A percentile compares a stretch with the other conserved stretches of the same genome.
phyloP scores from a whole-genome alignment of 37 sponge, comb jelly and placozoan species.

The Tethya wilhelma region DNA sequence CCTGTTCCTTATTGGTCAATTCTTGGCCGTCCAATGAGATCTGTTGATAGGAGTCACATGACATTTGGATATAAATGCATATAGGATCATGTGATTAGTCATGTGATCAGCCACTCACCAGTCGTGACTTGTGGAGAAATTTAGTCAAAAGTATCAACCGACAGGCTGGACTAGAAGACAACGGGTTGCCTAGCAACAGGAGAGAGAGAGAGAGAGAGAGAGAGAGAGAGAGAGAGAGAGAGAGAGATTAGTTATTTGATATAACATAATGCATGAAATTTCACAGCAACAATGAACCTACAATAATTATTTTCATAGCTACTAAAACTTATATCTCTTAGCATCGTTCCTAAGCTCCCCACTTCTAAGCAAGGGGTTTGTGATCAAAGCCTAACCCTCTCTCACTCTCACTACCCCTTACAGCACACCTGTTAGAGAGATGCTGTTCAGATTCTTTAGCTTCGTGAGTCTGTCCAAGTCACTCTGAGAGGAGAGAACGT shows the following conservation, averaged over 20 bases:
- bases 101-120: slow-evolving; percentile 15
- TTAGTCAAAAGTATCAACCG: slow-evolving; percentile 40
- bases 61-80: not conserved
- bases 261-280: too few species aligned
- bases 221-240: not conserved
- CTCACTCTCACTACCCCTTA: not conserved
- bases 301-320: not conserved
- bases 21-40: slow-evolving; percentile 47
- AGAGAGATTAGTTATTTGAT: not conserved
- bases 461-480: slow-evolving; percentile 35
- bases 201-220: not conserved
- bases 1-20: slow-evolving; percentile 43
- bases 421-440: slow-evolving; percentile 45
- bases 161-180: slow-evolving; percentile 10
- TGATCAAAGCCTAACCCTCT: not conserved
- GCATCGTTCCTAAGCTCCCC: too few species aligned
- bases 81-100: not conserved
- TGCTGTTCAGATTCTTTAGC: slow-evolving; percentile 28
- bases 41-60: slow-evolving; percentile 6
- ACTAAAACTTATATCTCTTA: not conserved
- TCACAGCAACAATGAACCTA: too few species aligned
- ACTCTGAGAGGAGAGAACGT: slow-evolving; percentile 9
- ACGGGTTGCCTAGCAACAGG: slow-evolving; percentile 49
- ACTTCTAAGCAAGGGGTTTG: too few species aligned
- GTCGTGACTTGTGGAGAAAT: slow-evolving; percentile 52